Evolutionary conservation across 2,113 vertebrate species (phyloP).

Genomic region (Narcine bancroftii): DNA sequence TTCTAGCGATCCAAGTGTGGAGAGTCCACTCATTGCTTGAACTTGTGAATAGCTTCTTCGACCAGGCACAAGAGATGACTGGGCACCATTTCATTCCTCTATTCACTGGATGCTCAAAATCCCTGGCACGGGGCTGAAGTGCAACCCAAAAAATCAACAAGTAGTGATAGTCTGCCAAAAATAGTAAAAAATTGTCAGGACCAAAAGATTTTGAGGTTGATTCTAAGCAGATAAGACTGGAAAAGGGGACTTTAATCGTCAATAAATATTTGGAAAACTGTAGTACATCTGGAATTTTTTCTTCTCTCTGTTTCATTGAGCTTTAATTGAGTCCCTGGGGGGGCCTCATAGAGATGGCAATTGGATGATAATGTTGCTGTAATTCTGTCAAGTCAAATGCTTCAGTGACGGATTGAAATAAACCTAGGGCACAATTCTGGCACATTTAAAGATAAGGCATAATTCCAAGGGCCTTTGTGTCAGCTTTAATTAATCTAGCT

Average conservation of each 20-base stretch:
- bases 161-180: neutral
- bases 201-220: neutral
- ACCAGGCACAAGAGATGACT: no score
- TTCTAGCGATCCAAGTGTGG: no score
- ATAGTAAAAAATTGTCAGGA: neutral
- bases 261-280: neutral
- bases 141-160: neutral
- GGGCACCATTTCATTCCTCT: neutral
- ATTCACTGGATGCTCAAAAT: neutral
- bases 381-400: slow-evolving; percentile 42
- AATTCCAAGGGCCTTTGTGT: slow-evolving; percentile 22
- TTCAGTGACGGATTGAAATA: slow-evolving; percentile 40
- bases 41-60: no score
- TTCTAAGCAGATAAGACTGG: neutral
- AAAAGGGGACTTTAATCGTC: neutral
- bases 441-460: neutral
- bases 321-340: slow-evolving; percentile 47
- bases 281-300: slow-evolving; percentile 38
- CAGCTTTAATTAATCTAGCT: slow-evolving; percentile 33
- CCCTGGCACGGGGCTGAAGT: no score
- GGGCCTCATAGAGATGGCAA: slow-evolving; percentile 53
- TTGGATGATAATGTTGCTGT: slow-evolving; percentile 42
- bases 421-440: slow-evolving; percentile 22
- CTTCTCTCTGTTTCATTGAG: slow-evolving; percentile 30
- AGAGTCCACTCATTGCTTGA: no score